phyloP scores from a whole-genome alignment of 37 sponge, comb jelly and placozoan species.

The Geodia barretti region DNA sequence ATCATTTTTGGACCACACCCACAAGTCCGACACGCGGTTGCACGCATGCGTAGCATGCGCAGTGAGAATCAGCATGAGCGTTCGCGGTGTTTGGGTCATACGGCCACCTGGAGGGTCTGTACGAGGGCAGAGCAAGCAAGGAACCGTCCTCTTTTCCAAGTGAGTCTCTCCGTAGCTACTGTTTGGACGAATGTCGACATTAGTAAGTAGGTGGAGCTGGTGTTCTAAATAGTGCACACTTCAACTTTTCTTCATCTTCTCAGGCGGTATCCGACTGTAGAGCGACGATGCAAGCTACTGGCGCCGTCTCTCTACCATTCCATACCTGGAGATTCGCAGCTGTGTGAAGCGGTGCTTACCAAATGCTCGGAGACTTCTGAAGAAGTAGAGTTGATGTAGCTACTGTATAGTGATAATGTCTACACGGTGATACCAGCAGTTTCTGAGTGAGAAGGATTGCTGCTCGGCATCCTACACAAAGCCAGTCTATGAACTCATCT shows the following conservation, averaged over 20 bases:
- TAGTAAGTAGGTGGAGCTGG: neutral
- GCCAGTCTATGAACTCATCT: conserved; percentile 75
- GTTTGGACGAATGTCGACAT: neutral
- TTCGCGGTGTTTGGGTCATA: conserved; percentile 84
- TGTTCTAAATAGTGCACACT: neutral
- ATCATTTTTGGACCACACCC: neutral
- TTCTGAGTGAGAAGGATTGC: conserved; percentile 55
- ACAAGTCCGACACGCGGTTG: neutral
- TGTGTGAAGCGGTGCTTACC: conserved; percentile 39
- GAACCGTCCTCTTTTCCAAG: conserved; percentile 69
- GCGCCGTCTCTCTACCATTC: conserved; percentile 28
- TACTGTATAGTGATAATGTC: neutral
- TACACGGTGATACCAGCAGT: conserved; percentile 23
- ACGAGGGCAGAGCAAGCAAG: neutral
- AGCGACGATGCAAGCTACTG: conserved; percentile 50
- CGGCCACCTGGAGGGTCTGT: too few relatives aligned
- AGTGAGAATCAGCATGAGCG: conserved; percentile 49
- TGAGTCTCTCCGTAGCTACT: neutral
- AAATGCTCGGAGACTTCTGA: conserved; percentile 33
- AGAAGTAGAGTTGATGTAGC: conserved; percentile 16
- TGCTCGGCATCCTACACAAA: conserved; percentile 36
- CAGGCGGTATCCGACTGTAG: conserved; percentile 81
- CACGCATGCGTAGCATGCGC: neutral
- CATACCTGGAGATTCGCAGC: conserved; percentile 47
- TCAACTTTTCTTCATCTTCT: neutral